These are phyloP conservation scores for Epirrhoe alternata DNA, from an alignment of 2,888 invertebrate genomes.

Conservation along the genomic window DNA sequence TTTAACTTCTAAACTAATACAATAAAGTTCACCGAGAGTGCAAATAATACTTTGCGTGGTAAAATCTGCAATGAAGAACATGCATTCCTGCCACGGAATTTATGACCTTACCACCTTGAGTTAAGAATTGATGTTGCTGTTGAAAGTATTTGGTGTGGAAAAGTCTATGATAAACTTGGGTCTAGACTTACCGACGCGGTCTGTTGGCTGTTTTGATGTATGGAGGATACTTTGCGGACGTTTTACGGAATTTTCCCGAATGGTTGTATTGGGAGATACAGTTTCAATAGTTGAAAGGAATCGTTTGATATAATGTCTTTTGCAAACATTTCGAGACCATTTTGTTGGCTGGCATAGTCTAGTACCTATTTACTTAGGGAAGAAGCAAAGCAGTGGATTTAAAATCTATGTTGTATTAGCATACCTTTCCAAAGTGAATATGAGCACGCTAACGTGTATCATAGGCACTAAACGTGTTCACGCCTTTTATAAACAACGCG, in stretches of 20 bases:
- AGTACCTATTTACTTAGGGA: not conserved
- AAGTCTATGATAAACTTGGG: conserved; percentile 43
- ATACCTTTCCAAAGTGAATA: too few species aligned
- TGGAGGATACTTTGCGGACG: conserved; percentile 41
- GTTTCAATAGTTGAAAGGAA: conserved; percentile 19
- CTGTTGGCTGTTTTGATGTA: conserved; percentile 46
- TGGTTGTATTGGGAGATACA: conserved; percentile 33
- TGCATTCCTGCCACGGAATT: conserved; percentile 13
- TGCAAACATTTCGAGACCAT: not conserved
- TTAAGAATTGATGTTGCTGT: conserved; percentile 13
- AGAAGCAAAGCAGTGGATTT: too few species aligned
- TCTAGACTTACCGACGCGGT: conserved; percentile 46
- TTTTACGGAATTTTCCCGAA: conserved; percentile 40
- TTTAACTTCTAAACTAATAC: conserved; percentile 11
- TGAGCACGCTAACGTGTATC: too few species aligned
- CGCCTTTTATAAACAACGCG: too few species aligned
- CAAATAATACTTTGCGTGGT: conserved; percentile 22
- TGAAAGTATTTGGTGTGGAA: conserved; percentile 19
- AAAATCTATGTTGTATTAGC: too few species aligned
- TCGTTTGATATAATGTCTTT: conserved; percentile 16
- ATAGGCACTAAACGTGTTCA: too few species aligned
- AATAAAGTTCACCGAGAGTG: conserved; percentile 12
- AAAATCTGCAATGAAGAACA: conserved; percentile 8
- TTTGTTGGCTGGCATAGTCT: not conserved
- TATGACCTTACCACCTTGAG: conserved; percentile 6